Evolutionary conservation across 2,113 vertebrate genomes (phyloP).

Genomic region (Gobiocypris rarus): DNA sequence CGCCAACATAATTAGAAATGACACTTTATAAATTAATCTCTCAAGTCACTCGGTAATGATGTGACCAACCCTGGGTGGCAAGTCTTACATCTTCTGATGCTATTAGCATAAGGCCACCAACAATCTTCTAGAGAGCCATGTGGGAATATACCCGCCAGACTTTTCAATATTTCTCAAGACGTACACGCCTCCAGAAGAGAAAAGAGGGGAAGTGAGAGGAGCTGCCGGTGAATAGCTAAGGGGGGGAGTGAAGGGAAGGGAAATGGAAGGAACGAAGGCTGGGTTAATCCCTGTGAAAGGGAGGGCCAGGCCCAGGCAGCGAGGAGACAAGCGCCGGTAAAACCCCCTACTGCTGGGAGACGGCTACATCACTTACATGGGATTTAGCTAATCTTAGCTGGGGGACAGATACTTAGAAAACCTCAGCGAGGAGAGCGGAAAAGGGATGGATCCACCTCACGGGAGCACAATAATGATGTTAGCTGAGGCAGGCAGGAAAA

Average conservation of each 20-base stretch:
- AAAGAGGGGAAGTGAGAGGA: constrained; percentile 75
- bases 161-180: constrained; percentile 68
- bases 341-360: constrained; percentile 85
- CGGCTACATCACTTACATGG: constrained; percentile 86
- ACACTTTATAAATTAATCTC: constrained; percentile 40
- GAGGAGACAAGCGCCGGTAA: constrained; percentile 84
- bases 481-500: constrained; percentile 79
- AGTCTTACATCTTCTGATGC: constrained; percentile 49
- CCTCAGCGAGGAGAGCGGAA: constrained; percentile 75
- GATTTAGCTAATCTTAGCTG: constrained; percentile 88
- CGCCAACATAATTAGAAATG: constrained; percentile 47
- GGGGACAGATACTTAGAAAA: constrained; percentile 88
- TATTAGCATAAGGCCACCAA: constrained; percentile 61
- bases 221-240: constrained; percentile 84
- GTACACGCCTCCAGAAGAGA: constrained; percentile 76
- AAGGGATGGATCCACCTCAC: constrained; percentile 84
- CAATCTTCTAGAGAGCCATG: constrained; percentile 67
- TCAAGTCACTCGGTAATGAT: constrained; percentile 27
- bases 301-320: constrained; percentile 80
- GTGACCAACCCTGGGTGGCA: constrained; percentile 52
- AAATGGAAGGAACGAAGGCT: constrained; percentile 65
- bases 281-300: constrained; percentile 83
- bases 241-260: constrained; percentile 61
- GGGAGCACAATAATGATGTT: constrained; percentile 84
- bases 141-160: constrained; percentile 76